phyloP scores from a whole-genome alignment of 2,113 vertebrate genomes.

The Cottus gobio region DNA sequence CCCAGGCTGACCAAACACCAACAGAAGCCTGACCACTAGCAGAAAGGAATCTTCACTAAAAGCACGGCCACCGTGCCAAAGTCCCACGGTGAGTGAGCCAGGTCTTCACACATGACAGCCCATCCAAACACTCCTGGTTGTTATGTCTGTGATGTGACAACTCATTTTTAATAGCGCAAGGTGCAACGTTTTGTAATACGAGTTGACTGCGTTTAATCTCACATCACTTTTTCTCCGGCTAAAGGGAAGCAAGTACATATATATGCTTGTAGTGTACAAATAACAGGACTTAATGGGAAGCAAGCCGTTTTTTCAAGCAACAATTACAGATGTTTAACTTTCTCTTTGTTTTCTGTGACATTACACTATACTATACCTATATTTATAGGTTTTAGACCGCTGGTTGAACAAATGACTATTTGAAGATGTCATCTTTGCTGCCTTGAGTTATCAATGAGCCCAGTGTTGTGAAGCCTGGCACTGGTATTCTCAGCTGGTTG shows the following conservation, averaged over 20 bases:
- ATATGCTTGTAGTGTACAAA: neutral
- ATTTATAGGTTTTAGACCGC: neutral
- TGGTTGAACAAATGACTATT: neutral
- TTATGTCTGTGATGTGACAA: neutral
- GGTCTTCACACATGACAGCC: slow-evolving; percentile 7
- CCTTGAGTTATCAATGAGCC: neutral
- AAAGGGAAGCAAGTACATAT: neutral
- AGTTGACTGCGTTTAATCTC: too few relatives aligned
- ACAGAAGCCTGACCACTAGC: slow-evolving; percentile 13
- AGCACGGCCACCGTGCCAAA: slow-evolving; percentile 25
- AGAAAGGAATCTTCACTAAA: slow-evolving; percentile 45
- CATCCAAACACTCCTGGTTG: neutral
- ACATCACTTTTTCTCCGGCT: neutral
- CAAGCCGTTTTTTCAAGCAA: neutral
- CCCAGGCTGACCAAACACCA: slow-evolving; percentile 16
- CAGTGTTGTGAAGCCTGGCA: neutral
- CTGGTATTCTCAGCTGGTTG: neutral
- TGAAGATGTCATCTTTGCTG: neutral
- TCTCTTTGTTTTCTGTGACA: neutral
- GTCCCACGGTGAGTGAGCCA: neutral
- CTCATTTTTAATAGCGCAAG: slow-evolving; percentile 12
- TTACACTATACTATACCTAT: neutral
- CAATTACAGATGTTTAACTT: neutral
- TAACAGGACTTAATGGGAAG: neutral
- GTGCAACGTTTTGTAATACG: neutral